A percentile compares a stretch with the other conserved stretches of the same genome.
These are phyloP conservation scores for Lampropteryx suffumata DNA, from an alignment of 2,888 invertebrate species.

Conservation along the genomic window DNA sequence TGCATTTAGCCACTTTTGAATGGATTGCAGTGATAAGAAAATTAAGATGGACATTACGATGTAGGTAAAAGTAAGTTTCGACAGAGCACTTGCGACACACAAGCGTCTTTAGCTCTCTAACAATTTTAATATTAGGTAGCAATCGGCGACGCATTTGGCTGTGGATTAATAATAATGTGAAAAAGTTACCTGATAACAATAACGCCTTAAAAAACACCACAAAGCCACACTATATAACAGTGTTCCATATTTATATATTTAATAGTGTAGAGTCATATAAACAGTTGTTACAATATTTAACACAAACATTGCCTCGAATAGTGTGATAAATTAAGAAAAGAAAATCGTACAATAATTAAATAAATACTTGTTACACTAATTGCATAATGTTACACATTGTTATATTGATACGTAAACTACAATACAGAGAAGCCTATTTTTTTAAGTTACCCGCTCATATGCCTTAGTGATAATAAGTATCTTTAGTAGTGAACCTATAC, in stretches of 20 bases:
- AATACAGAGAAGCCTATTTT: slow-evolving; percentile 67
- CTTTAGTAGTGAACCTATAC: slow-evolving; percentile 39
- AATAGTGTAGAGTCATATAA: slow-evolving; percentile 52
- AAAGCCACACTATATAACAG: slow-evolving; percentile 38
- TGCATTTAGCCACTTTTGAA: slow-evolving; percentile 46
- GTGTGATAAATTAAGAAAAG: slow-evolving; percentile 74
- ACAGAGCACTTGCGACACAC: slow-evolving; percentile 81
- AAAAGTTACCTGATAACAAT: slow-evolving; percentile 48
- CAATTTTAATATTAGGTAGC: slow-evolving; percentile 38
- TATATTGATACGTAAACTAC: slow-evolving; percentile 68
- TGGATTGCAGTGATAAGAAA: slow-evolving; percentile 54
- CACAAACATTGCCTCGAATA: slow-evolving; percentile 60
- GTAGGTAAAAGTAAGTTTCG: slow-evolving; percentile 58
- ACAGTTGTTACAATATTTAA: slow-evolving; percentile 56
- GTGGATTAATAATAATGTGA: slow-evolving; percentile 52
- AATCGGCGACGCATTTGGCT: slow-evolving; percentile 63
- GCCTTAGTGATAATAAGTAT: slow-evolving; percentile 53
- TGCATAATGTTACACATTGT: slow-evolving; percentile 75
- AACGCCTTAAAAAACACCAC: slow-evolving; percentile 56
- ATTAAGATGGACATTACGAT: slow-evolving; percentile 79
- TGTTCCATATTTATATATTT: slow-evolving; percentile 53
- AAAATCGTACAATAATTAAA: slow-evolving; percentile 74
- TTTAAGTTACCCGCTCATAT: slow-evolving; percentile 68
- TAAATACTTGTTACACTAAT: slow-evolving; percentile 75
- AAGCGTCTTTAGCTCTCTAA: slow-evolving; percentile 51